These are phyloP conservation scores for Saccopteryx bilineata DNA, from an alignment of 2,113 vertebrate genomes.

Conservation along the genomic window DNA sequence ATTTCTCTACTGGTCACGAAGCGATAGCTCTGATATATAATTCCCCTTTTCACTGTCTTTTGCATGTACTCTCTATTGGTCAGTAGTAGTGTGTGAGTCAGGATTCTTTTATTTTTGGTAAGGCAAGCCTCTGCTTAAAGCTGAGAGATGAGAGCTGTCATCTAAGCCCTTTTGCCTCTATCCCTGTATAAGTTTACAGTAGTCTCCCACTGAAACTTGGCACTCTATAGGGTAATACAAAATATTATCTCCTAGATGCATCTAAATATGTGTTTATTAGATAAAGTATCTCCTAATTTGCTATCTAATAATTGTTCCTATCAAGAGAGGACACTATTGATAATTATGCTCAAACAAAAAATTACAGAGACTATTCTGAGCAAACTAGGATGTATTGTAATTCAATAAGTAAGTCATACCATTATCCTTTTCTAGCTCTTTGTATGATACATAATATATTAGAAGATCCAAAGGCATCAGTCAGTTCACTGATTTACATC, in stretches of 20 bases:
- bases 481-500: background rate
- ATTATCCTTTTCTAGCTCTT: background rate
- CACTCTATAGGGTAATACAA: background rate
- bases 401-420: background rate
- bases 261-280: background rate
- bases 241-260: background rate
- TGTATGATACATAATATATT: background rate
- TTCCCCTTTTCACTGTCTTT: background rate
- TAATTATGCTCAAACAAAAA: background rate
- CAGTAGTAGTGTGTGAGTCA: background rate
- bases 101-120: background rate
- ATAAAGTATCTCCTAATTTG: background rate
- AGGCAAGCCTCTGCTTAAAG: background rate
- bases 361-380: background rate
- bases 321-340: background rate
- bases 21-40: background rate
- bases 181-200: background rate
- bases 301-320: background rate
- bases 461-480: background rate
- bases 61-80: background rate
- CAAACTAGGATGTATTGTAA: background rate
- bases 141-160: background rate
- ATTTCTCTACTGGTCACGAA: background rate
- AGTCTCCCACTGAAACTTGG: background rate
- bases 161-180: background rate